phyloP scores from a whole-genome alignment of 1,140 invertebrate genomes.

The Drosophila persimilis region DNA sequence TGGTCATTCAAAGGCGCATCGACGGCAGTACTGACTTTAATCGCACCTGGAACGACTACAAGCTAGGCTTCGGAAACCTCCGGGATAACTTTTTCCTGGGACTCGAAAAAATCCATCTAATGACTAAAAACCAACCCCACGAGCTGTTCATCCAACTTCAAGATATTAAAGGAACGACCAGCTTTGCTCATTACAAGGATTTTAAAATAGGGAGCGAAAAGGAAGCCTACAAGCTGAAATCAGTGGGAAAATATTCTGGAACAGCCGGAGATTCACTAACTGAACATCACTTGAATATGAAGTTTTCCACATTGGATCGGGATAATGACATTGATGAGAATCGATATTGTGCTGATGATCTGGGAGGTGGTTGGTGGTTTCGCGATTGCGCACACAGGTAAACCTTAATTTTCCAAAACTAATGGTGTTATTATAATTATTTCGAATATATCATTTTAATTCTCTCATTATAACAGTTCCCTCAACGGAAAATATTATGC shows the following conservation, averaged over 20 bases:
- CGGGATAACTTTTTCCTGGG: too few relatives aligned
- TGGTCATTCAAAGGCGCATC: too few relatives aligned
- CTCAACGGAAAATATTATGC: conserved; percentile 5
- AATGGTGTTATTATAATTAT: too few relatives aligned
- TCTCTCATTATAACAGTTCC: neutral
- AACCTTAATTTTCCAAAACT: too few relatives aligned
- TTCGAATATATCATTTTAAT: neutral
- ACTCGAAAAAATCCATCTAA: too few relatives aligned
- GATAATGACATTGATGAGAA: neutral
- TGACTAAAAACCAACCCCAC: too few relatives aligned
- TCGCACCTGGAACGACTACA: too few relatives aligned
- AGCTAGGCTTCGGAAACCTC: too few relatives aligned
- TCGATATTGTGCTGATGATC: neutral
- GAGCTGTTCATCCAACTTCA: too few relatives aligned
- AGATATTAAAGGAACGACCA: too few relatives aligned
- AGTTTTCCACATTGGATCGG: neutral
- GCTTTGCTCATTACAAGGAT: conserved; percentile 30
- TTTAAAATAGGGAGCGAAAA: conserved; percentile 86
- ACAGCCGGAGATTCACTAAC: conserved; percentile 1
- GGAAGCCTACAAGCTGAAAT: conserved; percentile 86
- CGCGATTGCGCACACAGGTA: neutral
- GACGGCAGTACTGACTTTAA: too few relatives aligned
- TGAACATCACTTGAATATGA: neutral
- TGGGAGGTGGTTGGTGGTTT: conserved; percentile 10
- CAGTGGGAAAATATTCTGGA: conserved; percentile 87